These are phyloP conservation scores for Ceratotherium simum DNA, from an alignment of 2,113 vertebrate species.

Conservation along the genomic window DNA sequence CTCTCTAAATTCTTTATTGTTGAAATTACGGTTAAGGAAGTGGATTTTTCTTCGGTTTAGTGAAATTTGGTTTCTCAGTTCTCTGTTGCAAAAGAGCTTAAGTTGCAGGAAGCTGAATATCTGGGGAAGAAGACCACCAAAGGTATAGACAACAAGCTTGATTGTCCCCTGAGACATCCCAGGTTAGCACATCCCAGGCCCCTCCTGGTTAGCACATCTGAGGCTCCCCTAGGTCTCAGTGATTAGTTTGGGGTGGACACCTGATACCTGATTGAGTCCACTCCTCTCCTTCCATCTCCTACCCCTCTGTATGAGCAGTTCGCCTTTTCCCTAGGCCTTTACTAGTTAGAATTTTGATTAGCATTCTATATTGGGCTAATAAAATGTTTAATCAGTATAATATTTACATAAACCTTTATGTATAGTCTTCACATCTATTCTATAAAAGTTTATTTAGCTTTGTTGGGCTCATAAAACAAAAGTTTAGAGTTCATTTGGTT, in stretches of 20 bases:
- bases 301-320: rapidly evolving
- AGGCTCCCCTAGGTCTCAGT: neutral
- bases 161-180: neutral
- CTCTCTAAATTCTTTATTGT: neutral
- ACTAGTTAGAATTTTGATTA: neutral
- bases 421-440: neutral
- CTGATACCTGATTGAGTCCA: neutral
- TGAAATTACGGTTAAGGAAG: neutral
- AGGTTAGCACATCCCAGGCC: rapidly evolving
- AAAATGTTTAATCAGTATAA: neutral
- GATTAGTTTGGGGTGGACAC: neutral
- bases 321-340: rapidly evolving
- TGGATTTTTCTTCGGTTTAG: neutral
- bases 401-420: neutral
- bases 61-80: neutral
- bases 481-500: neutral
- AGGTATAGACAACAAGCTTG: neutral
- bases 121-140: neutral
- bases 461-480: neutral
- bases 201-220: rapidly evolving
- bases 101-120: neutral
- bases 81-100: neutral
- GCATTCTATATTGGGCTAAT: neutral
- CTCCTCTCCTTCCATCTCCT: too few relatives aligned
- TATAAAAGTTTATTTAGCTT: neutral